phyloP scores from a whole-genome alignment of 2,888 invertebrate species.

The Drosophila meridionalis region DNA sequence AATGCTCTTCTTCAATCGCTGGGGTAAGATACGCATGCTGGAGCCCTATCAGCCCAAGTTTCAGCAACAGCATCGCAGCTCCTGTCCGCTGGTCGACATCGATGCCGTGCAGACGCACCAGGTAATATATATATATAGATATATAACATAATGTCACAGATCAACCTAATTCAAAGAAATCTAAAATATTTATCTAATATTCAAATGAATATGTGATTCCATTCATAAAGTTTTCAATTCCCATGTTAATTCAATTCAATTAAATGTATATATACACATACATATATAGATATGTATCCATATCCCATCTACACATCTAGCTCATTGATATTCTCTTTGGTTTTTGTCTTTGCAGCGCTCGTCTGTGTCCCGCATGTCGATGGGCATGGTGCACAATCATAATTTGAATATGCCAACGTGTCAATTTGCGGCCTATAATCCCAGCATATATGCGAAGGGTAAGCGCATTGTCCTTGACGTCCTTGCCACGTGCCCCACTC shows the following conservation, averaged over 20 bases:
- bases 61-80: conserved; percentile 92
- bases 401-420: conserved; percentile 84
- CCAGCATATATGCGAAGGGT: conserved; percentile 83
- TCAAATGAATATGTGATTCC: background rate
- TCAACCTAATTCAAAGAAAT: background rate
- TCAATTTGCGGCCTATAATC: conserved; percentile 84
- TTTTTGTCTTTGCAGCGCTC: conserved; percentile 82
- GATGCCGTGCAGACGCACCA: conserved; percentile 82
- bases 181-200: background rate
- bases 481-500: conserved; percentile 9
- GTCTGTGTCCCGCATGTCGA: conserved; percentile 85
- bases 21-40: conserved; percentile 97
- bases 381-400: conserved; percentile 84
- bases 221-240: background rate
- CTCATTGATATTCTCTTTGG: conserved; percentile 13
- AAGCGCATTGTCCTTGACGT: conserved; percentile 60
- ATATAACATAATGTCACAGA: background rate
- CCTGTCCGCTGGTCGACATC: conserved; percentile 89
- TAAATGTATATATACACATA: background rate
- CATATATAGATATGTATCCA: background rate
- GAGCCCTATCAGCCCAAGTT: conserved; percentile 96
- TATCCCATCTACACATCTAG: background rate
- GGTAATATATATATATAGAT: conserved; percentile 60
- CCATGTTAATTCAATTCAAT: background rate
- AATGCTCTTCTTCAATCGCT: conserved; percentile 95